A percentile compares a stretch with the other conserved stretches of the same genome.
Evolutionary conservation across 2,888 invertebrate genomes (phyloP).

Genomic region (Macrophya alboannulata): DNA sequence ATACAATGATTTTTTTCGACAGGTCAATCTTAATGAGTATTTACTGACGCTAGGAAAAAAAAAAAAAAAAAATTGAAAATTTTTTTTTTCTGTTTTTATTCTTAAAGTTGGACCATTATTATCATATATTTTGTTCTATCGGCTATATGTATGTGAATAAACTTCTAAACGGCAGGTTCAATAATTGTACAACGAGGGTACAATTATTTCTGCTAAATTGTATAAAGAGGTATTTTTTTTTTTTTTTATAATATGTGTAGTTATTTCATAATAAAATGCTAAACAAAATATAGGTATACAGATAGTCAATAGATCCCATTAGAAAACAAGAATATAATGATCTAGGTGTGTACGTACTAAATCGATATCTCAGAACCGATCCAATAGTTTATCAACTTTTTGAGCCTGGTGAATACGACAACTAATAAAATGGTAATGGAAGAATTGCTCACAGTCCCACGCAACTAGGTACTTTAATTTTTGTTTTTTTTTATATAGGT

Average conservation of each 20-base stretch:
- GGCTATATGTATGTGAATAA: constrained; percentile 38
- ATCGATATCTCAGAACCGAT: not conserved
- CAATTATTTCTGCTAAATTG: constrained; percentile 47
- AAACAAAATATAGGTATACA: constrained; percentile 29
- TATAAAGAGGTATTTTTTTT: constrained; percentile 33
- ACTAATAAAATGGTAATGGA: constrained; percentile 37
- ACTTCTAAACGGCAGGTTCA: constrained; percentile 56
- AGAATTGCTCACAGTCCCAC: constrained; percentile 25
- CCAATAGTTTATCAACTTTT: not conserved
- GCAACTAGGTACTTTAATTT: not conserved
- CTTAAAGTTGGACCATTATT: constrained; percentile 53
- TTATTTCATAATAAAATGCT: constrained; percentile 38
- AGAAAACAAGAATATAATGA: not conserved
- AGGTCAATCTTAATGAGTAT: constrained; percentile 61
- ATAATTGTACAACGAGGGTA: constrained; percentile 36
- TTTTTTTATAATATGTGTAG: not conserved
- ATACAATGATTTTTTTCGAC: constrained; percentile 41
- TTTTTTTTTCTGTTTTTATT: not conserved
- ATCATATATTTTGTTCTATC: constrained; percentile 40
- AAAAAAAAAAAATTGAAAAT: not conserved
- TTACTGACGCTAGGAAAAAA: constrained; percentile 64
- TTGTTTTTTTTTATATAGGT: not conserved
- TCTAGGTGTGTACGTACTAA: not conserved
- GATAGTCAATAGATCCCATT: constrained; percentile 41
- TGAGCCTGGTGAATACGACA: not conserved